A percentile compares a stretch with the other conserved stretches of the same genome.
These are phyloP conservation scores for Microtus ochrogaster DNA, from an alignment of 2,113 vertebrate species.

Conservation along the genomic window DNA sequence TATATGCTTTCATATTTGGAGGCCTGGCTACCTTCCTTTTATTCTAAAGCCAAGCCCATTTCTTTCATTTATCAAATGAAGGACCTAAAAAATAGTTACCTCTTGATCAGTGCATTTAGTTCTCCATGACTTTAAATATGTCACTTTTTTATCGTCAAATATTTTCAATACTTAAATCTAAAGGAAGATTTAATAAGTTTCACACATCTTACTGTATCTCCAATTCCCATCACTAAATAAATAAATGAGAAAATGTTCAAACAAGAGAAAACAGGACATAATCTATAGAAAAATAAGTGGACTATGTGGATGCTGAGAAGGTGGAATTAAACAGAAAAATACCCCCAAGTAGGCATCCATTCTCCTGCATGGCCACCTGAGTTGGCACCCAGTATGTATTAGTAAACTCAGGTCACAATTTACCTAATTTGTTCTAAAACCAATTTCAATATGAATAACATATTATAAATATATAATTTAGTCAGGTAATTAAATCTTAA, in stretches of 20 bases:
- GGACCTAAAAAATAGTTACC: neutral
- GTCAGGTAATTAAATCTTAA: neutral
- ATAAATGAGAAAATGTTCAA: constrained; percentile 55
- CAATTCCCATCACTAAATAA: neutral
- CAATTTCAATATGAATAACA: neutral
- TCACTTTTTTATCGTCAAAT: accelerated
- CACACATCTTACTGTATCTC: constrained; percentile 44
- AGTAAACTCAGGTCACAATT: neutral
- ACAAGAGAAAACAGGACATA: constrained; percentile 50
- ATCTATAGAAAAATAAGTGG: constrained; percentile 23
- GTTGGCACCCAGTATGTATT: constrained; percentile 62
- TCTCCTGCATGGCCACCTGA: constrained; percentile 77
- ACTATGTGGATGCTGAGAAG: constrained; percentile 65
- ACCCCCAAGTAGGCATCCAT: neutral
- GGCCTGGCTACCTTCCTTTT: neutral
- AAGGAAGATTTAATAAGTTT: constrained; percentile 15
- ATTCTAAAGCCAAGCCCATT: neutral
- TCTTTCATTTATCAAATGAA: constrained; percentile 45
- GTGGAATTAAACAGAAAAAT: constrained; percentile 73
- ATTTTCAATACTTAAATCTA: constrained; percentile 43
- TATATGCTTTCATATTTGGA: constrained; percentile 48
- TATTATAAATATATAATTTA: constrained; percentile 18
- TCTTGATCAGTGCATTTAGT: neutral
- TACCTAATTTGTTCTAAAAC: neutral
- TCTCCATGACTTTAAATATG: neutral